Percentiles rank a stretch among this genome's conserved stretches.
Conservation (phyloP, 2,113 vertebrate genomes). For the Tringa solitaria region DNA sequence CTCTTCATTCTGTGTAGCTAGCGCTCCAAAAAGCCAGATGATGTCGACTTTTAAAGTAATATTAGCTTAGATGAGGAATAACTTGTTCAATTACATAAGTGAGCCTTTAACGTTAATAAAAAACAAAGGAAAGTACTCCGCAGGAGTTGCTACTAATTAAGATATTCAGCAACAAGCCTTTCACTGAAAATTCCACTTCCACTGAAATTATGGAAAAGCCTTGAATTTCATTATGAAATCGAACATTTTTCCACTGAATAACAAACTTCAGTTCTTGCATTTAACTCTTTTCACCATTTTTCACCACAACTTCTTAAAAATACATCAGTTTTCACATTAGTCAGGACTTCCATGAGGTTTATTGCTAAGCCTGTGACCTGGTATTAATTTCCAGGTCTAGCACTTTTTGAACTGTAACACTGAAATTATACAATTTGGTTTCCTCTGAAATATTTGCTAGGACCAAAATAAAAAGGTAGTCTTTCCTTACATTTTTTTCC, state of each 20-base stretch:
- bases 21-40: neutral
- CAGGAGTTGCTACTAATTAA: neutral
- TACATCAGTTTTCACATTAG: neutral
- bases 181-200: neutral
- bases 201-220: accelerated
- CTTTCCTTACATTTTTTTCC: neutral
- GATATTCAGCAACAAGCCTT: neutral
- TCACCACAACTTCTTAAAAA: neutral
- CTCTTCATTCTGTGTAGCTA: neutral
- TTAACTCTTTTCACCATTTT: neutral
- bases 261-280: neutral
- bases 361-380: neutral
- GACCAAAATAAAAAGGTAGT: neutral
- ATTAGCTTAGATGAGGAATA: neutral
- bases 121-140: neutral
- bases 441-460: neutral
- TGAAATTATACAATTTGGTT: neutral
- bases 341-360: neutral
- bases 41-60: neutral
- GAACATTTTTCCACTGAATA: neutral
- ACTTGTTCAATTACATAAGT: neutral
- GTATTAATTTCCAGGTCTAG: neutral
- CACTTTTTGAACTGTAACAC: neutral
- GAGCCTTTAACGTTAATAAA: neutral
- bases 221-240: neutral